Evolutionary conservation across 2,113 vertebrate species (phyloP).

Genomic region (Ursus arctos): DNA sequence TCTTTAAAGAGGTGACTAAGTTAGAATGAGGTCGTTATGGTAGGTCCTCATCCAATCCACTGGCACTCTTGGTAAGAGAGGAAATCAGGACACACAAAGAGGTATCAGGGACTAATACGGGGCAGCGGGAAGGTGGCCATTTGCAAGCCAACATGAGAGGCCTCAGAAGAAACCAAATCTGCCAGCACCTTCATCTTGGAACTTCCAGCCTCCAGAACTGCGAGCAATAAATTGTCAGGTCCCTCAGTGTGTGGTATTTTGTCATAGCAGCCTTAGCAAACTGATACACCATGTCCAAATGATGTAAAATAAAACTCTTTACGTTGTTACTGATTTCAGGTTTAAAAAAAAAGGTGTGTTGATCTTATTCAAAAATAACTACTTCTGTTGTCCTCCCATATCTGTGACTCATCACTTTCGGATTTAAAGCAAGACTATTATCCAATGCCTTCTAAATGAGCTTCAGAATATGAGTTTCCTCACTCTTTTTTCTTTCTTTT

Average conservation of each 20-base stretch:
- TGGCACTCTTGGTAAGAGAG: neutral
- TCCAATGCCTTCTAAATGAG: neutral
- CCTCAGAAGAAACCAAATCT: neutral
- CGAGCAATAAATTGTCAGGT: neutral
- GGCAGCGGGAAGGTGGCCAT: neutral
- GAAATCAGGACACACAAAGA: neutral
- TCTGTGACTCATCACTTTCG: neutral
- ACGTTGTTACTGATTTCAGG: neutral
- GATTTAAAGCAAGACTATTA: neutral
- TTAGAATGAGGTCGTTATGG: neutral
- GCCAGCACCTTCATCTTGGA: neutral
- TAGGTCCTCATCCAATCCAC: neutral
- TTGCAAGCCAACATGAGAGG: neutral
- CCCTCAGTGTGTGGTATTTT: neutral
- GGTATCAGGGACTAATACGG: neutral
- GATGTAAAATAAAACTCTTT: neutral
- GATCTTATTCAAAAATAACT: neutral
- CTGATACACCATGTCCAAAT: neutral
- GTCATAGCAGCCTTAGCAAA: neutral
- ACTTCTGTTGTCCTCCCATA: neutral
- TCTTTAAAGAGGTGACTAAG: neutral
- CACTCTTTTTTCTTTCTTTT: no score
- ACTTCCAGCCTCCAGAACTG: neutral
- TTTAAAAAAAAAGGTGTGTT: neutral
- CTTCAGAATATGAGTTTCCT: neutral